Evolutionary conservation across 2,797 vertebrate genomes (phyloP), one percentile per base, ranked within the genome.

Genomic region (Semaprochilodus insignis): DNA sequence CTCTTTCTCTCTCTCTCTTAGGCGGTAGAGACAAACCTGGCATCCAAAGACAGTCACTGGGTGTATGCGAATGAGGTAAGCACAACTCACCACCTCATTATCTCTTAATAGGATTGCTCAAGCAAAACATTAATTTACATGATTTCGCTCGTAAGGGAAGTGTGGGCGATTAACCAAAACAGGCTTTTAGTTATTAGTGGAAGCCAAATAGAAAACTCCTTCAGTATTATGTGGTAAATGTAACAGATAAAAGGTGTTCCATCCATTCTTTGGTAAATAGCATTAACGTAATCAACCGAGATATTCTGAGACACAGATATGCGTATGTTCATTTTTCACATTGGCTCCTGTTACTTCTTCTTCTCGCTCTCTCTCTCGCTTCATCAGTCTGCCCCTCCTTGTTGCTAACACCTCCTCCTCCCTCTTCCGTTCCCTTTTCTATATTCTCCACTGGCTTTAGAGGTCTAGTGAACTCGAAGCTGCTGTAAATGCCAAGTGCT

Each of bases 41-140:
- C 97, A 86, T 98, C 97, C 87, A 99, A 98, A 94, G 97, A 99
- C 93, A 98, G 97, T 87, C 97, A 99, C 93, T 98, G 97, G 97
- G 96, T 99, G 86, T 99, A 98, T 92, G 97, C 98, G 86, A 99
- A 99, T 54, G 97, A 98, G 97, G 97, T 98, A 96, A 95, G 75
- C 66, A 66, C 31, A 31, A 51, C 66, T 15, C 19, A 27, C 13
- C 17, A 25, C 23, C 11, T n/a, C 27, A 11, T 51, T 82, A 25
- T 78, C 77, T 85, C 63, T 77, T 86, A 80, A 74, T 57, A 40
- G 52, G 36, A 40, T 17, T 34, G 70, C 31, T 34, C 16, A 57
- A 74, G 25, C 54, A 57, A 74, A 34, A 36, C 27, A 34, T 27
- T 74, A n/a, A 48, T 71, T n/a, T 74, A 40, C 73, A 36, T 36